These are phyloP conservation scores for Channallabes apus DNA, from an alignment of 2,797 vertebrate species.

Conservation along the genomic window DNA sequence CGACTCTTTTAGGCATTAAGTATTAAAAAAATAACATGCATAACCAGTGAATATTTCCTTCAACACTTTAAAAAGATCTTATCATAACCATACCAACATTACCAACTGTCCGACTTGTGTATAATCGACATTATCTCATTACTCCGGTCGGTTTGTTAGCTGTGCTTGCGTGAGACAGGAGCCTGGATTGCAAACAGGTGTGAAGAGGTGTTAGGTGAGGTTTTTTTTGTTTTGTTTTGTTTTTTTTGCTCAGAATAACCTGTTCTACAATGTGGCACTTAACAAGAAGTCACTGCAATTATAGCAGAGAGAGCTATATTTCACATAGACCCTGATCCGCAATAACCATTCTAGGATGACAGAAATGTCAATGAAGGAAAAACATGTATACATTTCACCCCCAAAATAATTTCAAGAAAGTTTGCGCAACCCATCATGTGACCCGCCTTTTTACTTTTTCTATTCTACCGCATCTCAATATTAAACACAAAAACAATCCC, in stretches of 20 bases:
- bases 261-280: slow-evolving; percentile 7
- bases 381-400: not conserved
- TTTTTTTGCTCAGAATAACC: slow-evolving; percentile 20
- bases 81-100: not conserved
- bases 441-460: not conserved
- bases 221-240: slow-evolving; percentile 23
- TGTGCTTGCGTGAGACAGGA: slow-evolving; percentile 38
- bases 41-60: not conserved
- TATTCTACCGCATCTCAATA: not conserved
- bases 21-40: not conserved
- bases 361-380: not conserved
- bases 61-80: not conserved
- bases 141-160: slow-evolving; percentile 32
- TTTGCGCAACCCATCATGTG: not conserved
- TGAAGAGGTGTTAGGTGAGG: slow-evolving; percentile 17
- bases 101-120: not conserved
- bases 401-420: not conserved
- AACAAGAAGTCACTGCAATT: not conserved
- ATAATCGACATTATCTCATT: not conserved
- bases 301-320: not conserved
- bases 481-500: not conserved
- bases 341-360: not conserved
- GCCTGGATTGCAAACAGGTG: slow-evolving; percentile 28
- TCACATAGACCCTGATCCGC: not conserved
- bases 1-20: not conserved